Evolutionary conservation across 2,888 invertebrate genomes (phyloP), one percentile per base, ranked within the genome.

Genomic region (Heliconius charithonia): DNA sequence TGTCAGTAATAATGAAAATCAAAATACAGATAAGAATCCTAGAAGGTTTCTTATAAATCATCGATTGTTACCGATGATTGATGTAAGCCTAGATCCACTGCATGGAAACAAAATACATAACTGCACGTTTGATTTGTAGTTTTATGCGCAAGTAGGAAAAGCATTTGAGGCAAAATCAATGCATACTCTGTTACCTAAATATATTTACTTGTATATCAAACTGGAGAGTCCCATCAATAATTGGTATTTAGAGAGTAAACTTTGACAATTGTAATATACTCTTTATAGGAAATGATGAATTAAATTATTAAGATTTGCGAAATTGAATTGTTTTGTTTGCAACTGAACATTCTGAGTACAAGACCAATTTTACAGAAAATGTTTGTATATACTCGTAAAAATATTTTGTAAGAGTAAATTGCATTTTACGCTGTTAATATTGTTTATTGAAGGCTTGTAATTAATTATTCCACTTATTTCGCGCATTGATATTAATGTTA

Each of bases 41-140:
- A 79, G 72, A 79, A 75, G 81, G 79, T 65, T 88, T 85, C 86
- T 86, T 85, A 81, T 86, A 88, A 91, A 87, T 89, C 92, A 90
- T 93, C 90, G 88, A 87, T 86, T 92, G 88, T 89, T 87, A 88
- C 90, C 87, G 92, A 91, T 93, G 90, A 89, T 89, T 87, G 85
- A 82, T 86, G 88, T 85, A 85, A 86, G 84, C 85, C 85, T 88
- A 90, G 88, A 87, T 88, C 86, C 86, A 91, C 89, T 94, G 94
- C 94, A 93, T 94, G 94, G 90, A 83, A 88, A 88, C 86, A 88
- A 89, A 83, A 88, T 86, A 86, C 86, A 85, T 87, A 79, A 87
- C 83, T 87, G 87, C 86, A 87, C 85, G 87, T 89, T 85, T 85
- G 85, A 89, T 81, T 73, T 37, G 81, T 81, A 81, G 81, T 71